These are phyloP conservation scores for Clinocottus analis DNA, from an alignment of 2,113 vertebrate species.

Conservation along the genomic window DNA sequence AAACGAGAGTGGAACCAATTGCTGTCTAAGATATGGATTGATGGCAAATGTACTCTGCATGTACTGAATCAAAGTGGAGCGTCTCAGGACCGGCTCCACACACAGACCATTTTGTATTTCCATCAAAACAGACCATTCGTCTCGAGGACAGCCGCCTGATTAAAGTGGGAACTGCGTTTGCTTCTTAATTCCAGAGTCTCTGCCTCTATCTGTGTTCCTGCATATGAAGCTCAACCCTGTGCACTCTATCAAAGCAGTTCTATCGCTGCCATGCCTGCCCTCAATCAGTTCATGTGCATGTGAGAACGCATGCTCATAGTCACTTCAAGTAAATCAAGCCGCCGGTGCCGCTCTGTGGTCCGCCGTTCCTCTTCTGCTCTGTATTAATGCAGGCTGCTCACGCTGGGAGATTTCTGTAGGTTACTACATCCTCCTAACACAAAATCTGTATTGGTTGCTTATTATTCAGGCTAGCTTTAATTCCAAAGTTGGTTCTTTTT, in stretches of 20 bases:
- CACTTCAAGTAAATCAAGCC: constrained; percentile 50
- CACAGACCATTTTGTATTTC: constrained; percentile 32
- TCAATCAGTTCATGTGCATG: constrained; percentile 51
- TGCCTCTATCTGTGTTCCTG: constrained; percentile 11
- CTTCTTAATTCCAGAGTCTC: constrained; percentile 26
- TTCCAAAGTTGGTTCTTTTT: constrained; percentile 31
- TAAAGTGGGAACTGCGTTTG: constrained; percentile 46
- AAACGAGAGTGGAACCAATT: constrained; percentile 25
- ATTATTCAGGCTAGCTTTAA: constrained; percentile 44
- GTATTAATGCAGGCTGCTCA: constrained; percentile 41
- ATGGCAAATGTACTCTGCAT: constrained; percentile 37
- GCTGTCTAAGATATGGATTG: constrained; percentile 47
- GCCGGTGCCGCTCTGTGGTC: neutral
- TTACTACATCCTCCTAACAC: constrained; percentile 31
- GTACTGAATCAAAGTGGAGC: constrained; percentile 62
- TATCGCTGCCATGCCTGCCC: constrained; percentile 32
- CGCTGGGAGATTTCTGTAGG: constrained; percentile 19
- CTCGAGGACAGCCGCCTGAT: constrained; percentile 30
- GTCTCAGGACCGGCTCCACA: constrained; percentile 47
- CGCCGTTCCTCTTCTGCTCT: constrained; percentile 32
- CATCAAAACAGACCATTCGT: constrained; percentile 35
- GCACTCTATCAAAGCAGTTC: constrained; percentile 53
- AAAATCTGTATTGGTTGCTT: constrained; percentile 36
- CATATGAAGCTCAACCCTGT: constrained; percentile 21
- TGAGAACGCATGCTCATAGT: constrained; percentile 40